These are phyloP conservation scores for Trinectes maculatus DNA, from an alignment of 2,113 vertebrate genomes.

Conservation along the genomic window DNA sequence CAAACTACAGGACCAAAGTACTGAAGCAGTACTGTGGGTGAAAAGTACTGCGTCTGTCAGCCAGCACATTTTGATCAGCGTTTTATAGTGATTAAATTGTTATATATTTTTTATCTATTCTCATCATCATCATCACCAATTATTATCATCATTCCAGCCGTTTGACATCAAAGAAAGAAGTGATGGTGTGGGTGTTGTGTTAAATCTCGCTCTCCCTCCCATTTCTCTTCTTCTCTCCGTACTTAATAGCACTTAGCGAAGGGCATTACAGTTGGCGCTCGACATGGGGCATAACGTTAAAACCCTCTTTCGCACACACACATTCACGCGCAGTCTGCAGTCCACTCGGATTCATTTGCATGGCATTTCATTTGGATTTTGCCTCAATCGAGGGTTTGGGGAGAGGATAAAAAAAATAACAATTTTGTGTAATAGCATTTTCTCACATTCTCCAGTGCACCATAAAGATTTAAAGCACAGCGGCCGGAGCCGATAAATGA, in stretches of 20 bases:
- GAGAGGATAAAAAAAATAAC: slow-evolving; percentile 44
- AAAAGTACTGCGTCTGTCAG: not conserved
- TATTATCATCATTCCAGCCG: slow-evolving; percentile 55
- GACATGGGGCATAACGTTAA: slow-evolving; percentile 75
- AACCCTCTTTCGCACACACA: slow-evolving; percentile 56
- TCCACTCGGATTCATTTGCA: slow-evolving; percentile 77
- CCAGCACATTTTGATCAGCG: slow-evolving; percentile 31
- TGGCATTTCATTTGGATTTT: slow-evolving; percentile 78
- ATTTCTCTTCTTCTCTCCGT: slow-evolving; percentile 58
- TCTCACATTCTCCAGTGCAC: slow-evolving; percentile 66
- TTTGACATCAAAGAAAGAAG: slow-evolving; percentile 60
- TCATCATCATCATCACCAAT: slow-evolving; percentile 63
- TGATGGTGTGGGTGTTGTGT: slow-evolving; percentile 59
- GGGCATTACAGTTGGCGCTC: slow-evolving; percentile 68
- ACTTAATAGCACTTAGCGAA: slow-evolving; percentile 73
- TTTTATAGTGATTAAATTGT: slow-evolving; percentile 32
- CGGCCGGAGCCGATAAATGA: slow-evolving; percentile 69
- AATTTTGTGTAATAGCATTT: slow-evolving; percentile 76
- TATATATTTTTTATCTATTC: slow-evolving; percentile 49
- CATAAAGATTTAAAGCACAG: slow-evolving; percentile 70
- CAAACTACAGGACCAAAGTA: not conserved
- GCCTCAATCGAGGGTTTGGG: slow-evolving; percentile 62
- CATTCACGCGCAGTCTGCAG: slow-evolving; percentile 46
- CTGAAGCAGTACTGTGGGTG: not conserved
- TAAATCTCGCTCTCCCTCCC: slow-evolving; percentile 44